Percentiles rank a stretch among this genome's conserved stretches.
Evolutionary conservation across 1,140 invertebrate genomes (phyloP).

Genomic region (Drosophila jambulina): DNA sequence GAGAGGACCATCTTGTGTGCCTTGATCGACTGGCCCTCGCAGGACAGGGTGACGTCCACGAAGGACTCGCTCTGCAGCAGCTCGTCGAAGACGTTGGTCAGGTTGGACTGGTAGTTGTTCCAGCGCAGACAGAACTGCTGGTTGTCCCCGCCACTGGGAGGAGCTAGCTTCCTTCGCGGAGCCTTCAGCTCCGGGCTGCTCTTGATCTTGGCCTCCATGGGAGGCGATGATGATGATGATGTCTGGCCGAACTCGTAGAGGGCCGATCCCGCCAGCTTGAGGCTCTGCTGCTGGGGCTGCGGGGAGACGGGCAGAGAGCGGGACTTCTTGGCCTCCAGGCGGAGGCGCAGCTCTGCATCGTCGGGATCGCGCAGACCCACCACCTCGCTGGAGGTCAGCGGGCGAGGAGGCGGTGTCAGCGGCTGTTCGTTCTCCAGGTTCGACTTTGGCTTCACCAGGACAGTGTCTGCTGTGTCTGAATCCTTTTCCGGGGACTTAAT

Average conservation of each 20-base stretch:
- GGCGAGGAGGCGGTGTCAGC: conserved; percentile 76
- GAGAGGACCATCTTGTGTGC: conserved; percentile 97
- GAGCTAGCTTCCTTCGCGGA: conserved; percentile 22
- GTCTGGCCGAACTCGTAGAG: conserved; percentile 67
- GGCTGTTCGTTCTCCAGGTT: conserved; percentile 40
- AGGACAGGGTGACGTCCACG: conserved; percentile 96
- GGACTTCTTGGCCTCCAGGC: conserved; percentile 67
- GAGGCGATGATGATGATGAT: conserved; percentile 4
- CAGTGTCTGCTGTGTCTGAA: conserved; percentile 6
- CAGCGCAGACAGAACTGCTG: conserved; percentile 93
- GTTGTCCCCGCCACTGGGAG: conserved; percentile 52
- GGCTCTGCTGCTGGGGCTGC: conserved; percentile 56
- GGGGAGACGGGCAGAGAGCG: conserved; percentile 79
- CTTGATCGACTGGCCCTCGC: conserved; percentile 95
- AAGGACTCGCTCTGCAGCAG: conserved; percentile 95
- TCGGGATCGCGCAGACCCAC: conserved; percentile 64
- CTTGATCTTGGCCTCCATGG: conserved; percentile 22
- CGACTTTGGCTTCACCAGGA: conserved; percentile 24
- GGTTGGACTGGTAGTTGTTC: conserved; percentile 97
- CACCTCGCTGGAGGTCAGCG: conserved; percentile 78
- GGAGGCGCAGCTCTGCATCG: conserved; percentile 69
- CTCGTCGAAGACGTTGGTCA: conserved; percentile 96
- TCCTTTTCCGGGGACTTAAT: conserved; percentile 20
- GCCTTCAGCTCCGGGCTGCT: conserved; percentile 25
- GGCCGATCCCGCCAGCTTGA: conserved; percentile 58